These are phyloP conservation scores for Tolmerus cingulatus DNA, from an alignment of 2,888 invertebrate species.

Conservation along the genomic window DNA sequence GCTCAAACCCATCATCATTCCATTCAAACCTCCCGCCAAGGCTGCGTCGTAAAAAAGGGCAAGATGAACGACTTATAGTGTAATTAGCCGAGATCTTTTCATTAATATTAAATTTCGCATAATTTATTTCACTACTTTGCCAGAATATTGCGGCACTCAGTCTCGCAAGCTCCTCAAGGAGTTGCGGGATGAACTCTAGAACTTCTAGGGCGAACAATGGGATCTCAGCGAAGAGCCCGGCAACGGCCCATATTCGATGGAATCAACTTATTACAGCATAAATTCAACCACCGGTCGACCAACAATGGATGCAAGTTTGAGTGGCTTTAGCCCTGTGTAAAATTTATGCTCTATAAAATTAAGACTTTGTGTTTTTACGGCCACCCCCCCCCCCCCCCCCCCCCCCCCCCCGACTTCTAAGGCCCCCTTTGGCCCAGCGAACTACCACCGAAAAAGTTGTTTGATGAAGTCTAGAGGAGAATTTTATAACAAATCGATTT, in stretches of 20 bases:
- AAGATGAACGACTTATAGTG: slow-evolving; percentile 32
- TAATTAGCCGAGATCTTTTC: slow-evolving; percentile 24
- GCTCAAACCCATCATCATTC: neutral
- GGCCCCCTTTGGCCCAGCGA: neutral
- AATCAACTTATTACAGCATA: slow-evolving; percentile 2
- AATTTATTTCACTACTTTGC: slow-evolving; percentile 5
- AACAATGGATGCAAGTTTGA: slow-evolving; percentile 1
- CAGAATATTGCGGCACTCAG: neutral
- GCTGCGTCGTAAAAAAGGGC: neutral
- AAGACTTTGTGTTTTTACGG: slow-evolving; percentile 23
- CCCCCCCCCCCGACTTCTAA: neutral
- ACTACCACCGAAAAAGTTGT: neutral
- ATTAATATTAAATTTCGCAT: slow-evolving; percentile 37
- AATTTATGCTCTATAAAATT: slow-evolving; percentile 32
- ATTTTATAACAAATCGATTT: slow-evolving; percentile 16
- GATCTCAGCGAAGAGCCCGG: neutral
- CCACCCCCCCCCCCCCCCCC: neutral
- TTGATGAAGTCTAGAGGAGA: slow-evolving; percentile 3
- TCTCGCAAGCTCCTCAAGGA: neutral
- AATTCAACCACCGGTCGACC: neutral
- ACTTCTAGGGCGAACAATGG: neutral
- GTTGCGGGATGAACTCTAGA: neutral
- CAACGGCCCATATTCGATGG: neutral
- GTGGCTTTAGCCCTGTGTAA: neutral
- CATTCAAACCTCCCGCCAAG: neutral